A percentile compares a stretch with the other conserved stretches of the same genome.
Evolutionary conservation across 2,888 invertebrate genomes (phyloP).

Genomic region (Capitulum mitella): DNA sequence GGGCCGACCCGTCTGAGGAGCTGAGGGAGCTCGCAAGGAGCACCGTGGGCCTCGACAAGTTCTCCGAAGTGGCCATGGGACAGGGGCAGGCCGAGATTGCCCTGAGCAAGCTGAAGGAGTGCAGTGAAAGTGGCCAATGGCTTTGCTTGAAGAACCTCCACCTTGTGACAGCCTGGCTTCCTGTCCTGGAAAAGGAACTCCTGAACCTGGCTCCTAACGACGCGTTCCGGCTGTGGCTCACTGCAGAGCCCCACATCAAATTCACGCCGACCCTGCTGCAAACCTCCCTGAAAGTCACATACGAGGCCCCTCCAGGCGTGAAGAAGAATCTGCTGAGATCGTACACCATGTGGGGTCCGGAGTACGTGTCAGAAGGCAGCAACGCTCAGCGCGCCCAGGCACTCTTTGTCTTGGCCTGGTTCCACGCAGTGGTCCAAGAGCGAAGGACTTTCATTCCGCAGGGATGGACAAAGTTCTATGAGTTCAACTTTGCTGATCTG

Average conservation of each 20-base stretch:
- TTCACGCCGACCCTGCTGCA: conserved; percentile 69
- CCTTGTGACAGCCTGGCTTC: conserved; percentile 62
- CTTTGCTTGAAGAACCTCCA: conserved; percentile 74
- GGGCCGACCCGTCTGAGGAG: conserved; percentile 83
- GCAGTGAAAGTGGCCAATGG: conserved; percentile 61
- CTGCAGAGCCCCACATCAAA: conserved; percentile 69
- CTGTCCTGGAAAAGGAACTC: conserved; percentile 60
- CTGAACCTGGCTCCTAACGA: conserved; percentile 47
- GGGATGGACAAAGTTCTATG: conserved; percentile 84
- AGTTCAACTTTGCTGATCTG: conserved; percentile 75
- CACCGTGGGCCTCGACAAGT: conserved; percentile 48
- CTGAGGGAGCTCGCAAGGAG: conserved; percentile 58
- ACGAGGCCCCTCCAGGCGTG: conserved; percentile 77
- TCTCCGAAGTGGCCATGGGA: conserved; percentile 66
- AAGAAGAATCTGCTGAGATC: conserved; percentile 71
- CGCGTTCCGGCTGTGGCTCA: conserved; percentile 72
- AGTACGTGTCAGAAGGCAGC: conserved; percentile 37
- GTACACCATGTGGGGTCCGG: conserved; percentile 60
- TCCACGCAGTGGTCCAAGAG: conserved; percentile 82
- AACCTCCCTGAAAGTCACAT: conserved; percentile 67
- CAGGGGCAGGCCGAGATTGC: conserved; percentile 65
- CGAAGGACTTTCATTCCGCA: conserved; percentile 85
- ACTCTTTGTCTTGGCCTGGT: conserved; percentile 70
- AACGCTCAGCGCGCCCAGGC: conserved; percentile 44
- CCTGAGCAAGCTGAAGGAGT: conserved; percentile 52